These are phyloP conservation scores for Tautogolabrus adspersus DNA, from an alignment of 2,113 vertebrate species.

Conservation along the genomic window DNA sequence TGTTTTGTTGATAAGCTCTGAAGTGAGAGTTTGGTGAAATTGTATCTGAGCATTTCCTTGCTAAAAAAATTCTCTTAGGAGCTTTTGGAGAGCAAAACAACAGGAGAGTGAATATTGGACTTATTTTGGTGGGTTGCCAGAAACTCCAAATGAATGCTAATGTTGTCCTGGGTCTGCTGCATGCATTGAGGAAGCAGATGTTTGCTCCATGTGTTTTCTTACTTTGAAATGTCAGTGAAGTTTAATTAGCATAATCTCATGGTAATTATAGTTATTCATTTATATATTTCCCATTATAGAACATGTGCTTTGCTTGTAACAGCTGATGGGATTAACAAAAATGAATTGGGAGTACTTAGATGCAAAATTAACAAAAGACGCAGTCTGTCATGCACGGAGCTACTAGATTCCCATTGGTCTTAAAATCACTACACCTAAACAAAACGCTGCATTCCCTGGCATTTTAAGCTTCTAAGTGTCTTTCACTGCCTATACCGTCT, in stretches of 20 bases:
- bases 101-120: not conserved
- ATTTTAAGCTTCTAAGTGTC: not conserved
- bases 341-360: not conserved
- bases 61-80: not conserved
- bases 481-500: not conserved
- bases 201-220: not conserved
- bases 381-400: no score
- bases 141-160: slow-evolving; percentile 1
- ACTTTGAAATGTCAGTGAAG: not conserved
- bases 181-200: not conserved
- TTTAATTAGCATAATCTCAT: not conserved
- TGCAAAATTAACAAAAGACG: not conserved
- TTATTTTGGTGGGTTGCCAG: not conserved
- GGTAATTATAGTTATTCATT: not conserved
- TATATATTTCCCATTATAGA: not conserved
- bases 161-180: not conserved
- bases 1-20: not conserved
- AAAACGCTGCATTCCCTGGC: not conserved
- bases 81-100: not conserved
- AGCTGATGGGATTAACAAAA: not conserved
- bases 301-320: not conserved
- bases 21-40: not conserved
- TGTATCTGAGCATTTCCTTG: not conserved
- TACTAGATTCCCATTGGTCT: no score
- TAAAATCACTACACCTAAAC: no score